phyloP scores from a whole-genome alignment of 2,113 vertebrate genomes.

The Oreochromis spilurus region DNA sequence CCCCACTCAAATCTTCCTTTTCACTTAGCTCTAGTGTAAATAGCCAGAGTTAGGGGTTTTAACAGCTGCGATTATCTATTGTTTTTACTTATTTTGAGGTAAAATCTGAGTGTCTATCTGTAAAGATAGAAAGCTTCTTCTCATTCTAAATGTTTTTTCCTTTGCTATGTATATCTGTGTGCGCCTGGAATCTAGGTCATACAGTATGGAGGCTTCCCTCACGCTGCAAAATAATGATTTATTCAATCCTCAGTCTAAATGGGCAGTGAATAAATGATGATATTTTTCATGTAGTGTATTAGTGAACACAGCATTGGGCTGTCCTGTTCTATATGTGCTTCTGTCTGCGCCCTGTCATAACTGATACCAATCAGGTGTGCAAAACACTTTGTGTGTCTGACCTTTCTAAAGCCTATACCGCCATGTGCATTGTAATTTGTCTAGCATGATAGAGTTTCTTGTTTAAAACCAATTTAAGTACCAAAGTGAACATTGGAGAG shows the following conservation, averaged over 20 bases:
- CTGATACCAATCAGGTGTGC: not conserved
- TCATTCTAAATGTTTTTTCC: not conserved
- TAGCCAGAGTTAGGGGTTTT: not conserved
- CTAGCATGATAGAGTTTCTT: not conserved
- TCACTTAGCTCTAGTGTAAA: not conserved
- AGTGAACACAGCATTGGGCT: not conserved
- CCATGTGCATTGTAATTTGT: not conserved
- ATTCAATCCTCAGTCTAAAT: slow-evolving; percentile 35
- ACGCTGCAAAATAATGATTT: slow-evolving; percentile 22
- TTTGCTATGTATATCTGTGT: not conserved
- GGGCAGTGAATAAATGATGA: slow-evolving; percentile 32
- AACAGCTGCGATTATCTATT: not conserved
- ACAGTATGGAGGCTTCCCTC: not conserved
- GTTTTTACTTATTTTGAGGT: not conserved
- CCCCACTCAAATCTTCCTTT: not conserved
- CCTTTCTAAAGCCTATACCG: not conserved
- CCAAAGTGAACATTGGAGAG: not conserved
- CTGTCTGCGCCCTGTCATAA: not conserved
- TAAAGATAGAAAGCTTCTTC: not conserved
- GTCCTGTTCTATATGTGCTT: not conserved
- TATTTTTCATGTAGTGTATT: slow-evolving; percentile 25
- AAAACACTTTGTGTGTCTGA: not conserved
- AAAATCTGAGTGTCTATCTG: not conserved
- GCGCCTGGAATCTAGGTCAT: slow-evolving; percentile 1
- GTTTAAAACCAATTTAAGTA: not conserved